Evolutionary conservation across 2,113 vertebrate species (phyloP).

Genomic region (Azemiops feae): DNA sequence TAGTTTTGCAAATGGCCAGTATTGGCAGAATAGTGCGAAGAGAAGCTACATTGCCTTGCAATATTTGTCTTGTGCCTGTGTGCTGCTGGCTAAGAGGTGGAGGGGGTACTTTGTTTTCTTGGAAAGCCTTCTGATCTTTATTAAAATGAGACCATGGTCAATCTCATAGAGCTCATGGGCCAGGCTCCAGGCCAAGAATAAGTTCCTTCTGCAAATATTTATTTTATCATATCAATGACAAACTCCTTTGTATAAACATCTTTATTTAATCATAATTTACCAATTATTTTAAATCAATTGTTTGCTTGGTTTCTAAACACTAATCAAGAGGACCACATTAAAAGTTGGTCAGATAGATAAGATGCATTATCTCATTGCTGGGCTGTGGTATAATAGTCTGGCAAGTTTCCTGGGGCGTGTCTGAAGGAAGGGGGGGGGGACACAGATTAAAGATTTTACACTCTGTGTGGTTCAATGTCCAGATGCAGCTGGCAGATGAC

Average conservation of each 20-base stretch:
- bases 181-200: slow-evolving; percentile 63
- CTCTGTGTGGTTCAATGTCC: not conserved
- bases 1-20: slow-evolving; percentile 23
- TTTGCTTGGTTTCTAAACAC: slow-evolving; percentile 71
- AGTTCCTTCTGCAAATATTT: slow-evolving; percentile 73
- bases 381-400: slow-evolving; percentile 41
- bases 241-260: slow-evolving; percentile 71
- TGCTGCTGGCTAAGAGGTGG: slow-evolving; percentile 33
- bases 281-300: slow-evolving; percentile 75
- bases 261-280: slow-evolving; percentile 75
- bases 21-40: not conserved
- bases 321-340: slow-evolving; percentile 70
- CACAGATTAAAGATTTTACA: slow-evolving; percentile 32
- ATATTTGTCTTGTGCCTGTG: slow-evolving; percentile 38
- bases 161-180: slow-evolving; percentile 64
- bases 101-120: slow-evolving; percentile 57
- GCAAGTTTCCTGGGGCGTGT: slow-evolving; percentile 46
- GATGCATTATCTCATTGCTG: slow-evolving; percentile 56
- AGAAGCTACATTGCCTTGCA: slow-evolving; percentile 4
- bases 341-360: slow-evolving; percentile 67
- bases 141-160: slow-evolving; percentile 70
- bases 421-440: slow-evolving; percentile 40
- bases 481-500: slow-evolving; percentile 3
- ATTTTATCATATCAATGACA: slow-evolving; percentile 74
- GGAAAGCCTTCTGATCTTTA: slow-evolving; percentile 69